Evolutionary conservation across 2,888 invertebrate genomes (phyloP).

Genomic region (Hydroisotoma schaefferi): DNA sequence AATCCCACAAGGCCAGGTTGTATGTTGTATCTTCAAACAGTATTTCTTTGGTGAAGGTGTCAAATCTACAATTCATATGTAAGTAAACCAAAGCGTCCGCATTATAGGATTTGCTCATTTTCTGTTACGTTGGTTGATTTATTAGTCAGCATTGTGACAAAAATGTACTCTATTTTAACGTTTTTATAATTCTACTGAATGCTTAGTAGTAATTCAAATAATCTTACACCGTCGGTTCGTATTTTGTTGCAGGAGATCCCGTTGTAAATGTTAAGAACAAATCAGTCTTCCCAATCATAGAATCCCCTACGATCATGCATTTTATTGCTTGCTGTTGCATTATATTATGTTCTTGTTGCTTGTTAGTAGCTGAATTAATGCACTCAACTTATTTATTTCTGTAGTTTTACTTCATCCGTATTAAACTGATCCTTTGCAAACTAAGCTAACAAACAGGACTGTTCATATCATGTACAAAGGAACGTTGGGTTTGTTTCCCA

Average conservation of each 20-base stretch:
- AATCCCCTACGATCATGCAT: constrained; percentile 84
- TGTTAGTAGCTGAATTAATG: background rate
- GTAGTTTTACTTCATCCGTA: too few species aligned
- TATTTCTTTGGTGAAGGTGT: constrained; percentile 16
- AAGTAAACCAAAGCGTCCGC: too few species aligned
- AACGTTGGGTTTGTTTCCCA: too few species aligned
- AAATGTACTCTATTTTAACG: background rate
- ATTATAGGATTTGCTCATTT: too few species aligned
- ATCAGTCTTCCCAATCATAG: constrained; percentile 88
- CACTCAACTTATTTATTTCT: too few species aligned
- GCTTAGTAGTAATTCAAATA: too few species aligned
- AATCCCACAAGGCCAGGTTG: constrained; percentile 24
- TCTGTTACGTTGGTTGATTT: background rate
- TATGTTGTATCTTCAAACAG: background rate
- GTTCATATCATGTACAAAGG: too few species aligned
- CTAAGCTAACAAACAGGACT: too few species aligned
- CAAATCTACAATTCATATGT: too few species aligned
- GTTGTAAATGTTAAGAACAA: constrained; percentile 79
- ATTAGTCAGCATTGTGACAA: too few species aligned
- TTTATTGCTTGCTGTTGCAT: constrained; percentile 56
- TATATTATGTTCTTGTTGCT: background rate
- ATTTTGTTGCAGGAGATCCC: constrained; percentile 77
- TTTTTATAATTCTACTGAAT: background rate
- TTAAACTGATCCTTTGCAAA: too few species aligned
- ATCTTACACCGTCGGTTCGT: constrained; percentile 80